Base-by-base conservation (phyloP, 2,113 vertebrate species). In the Gulo gulo region DNA sequence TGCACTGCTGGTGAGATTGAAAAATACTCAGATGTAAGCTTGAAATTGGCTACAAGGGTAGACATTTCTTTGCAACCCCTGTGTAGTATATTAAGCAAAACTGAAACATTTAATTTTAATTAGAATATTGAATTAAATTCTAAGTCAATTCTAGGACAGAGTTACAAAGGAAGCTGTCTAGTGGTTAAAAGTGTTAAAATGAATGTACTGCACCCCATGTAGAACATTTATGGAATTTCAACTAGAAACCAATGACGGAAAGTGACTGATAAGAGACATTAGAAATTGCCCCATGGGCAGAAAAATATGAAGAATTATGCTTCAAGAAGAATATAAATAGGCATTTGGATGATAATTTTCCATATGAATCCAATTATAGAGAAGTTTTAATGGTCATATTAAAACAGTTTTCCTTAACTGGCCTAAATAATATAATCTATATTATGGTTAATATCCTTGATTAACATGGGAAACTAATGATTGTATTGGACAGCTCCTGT, bases 21-120 rank as follows among this genome's bases (percentile, higher is more conserved):
- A 85, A 98, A 98, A 96, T 84, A 95, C 24, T 95, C 29, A 31
- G 47, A 88, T 83, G 1, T 91, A 95, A 95, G 26, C 12, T 95
- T 50, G 97, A 97, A 97, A 97, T 80, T 97, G 81, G 14, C 42
- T 97, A 42, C 20, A 94, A 65, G 18, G 9, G 7, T 96, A 96
- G 95, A 91, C 82, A 91, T 50, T 81, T 89, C 39, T 96, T 7
- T 73, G 34, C 36, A 91, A 78, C 42, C 34, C n/a, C n/a, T 97
- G 29, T 96, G 23, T 73, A 55, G 63, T 36, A 90, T 85, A 94
- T 87, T 94, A 95, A 97, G 94, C 36, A 97, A 92, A 93, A 96
- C 11, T 65, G 84, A 97, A 97, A 88, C 47, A 94, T 82, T 94
- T 98, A 13, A 97, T 98, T 98, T 98, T 97, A 97, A 96, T 97